These are phyloP conservation scores for Lydus trimaculatus DNA, from an alignment of 2,888 invertebrate species.

Conservation along the genomic window DNA sequence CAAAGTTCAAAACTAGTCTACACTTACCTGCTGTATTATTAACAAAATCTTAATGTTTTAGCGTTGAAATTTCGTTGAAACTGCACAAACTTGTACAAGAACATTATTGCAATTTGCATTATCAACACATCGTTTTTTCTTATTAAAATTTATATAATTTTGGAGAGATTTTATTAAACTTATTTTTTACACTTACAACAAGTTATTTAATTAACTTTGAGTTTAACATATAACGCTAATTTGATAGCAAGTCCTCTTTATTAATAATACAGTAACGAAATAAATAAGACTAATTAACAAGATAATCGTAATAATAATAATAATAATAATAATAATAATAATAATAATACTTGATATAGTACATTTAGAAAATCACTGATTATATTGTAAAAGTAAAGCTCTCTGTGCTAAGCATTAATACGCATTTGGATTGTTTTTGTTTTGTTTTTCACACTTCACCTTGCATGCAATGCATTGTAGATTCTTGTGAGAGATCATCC, in stretches of 20 bases:
- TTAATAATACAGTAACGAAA: slow-evolving; percentile 46
- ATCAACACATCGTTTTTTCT: not conserved
- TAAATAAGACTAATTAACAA: slow-evolving; percentile 56
- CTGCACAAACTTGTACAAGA: no score
- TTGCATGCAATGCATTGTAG: slow-evolving; percentile 86
- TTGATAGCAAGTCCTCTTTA: slow-evolving; percentile 37
- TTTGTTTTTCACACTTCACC: slow-evolving; percentile 74
- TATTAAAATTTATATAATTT: not conserved
- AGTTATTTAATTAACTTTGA: slow-evolving; percentile 53
- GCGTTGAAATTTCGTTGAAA: no score
- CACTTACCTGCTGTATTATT: no score
- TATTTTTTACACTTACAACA: slow-evolving; percentile 52
- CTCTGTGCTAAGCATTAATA: slow-evolving; percentile 5
- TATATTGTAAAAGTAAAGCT: slow-evolving; percentile 37
- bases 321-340: slow-evolving; percentile 33
- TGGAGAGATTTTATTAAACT: slow-evolving; percentile 36
- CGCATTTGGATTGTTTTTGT: not conserved
- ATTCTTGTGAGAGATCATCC: slow-evolving; percentile 87
- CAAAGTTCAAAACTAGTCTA: no score
- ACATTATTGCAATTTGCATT: no score
- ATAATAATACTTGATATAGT: slow-evolving; percentile 45
- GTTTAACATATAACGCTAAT: slow-evolving; percentile 51
- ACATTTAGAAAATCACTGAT: slow-evolving; percentile 55
- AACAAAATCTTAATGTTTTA: no score
- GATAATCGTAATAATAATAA: slow-evolving; percentile 31